Evolutionary conservation across 2,797 vertebrate genomes (phyloP).

Genomic region (Xerus rutilus): DNA sequence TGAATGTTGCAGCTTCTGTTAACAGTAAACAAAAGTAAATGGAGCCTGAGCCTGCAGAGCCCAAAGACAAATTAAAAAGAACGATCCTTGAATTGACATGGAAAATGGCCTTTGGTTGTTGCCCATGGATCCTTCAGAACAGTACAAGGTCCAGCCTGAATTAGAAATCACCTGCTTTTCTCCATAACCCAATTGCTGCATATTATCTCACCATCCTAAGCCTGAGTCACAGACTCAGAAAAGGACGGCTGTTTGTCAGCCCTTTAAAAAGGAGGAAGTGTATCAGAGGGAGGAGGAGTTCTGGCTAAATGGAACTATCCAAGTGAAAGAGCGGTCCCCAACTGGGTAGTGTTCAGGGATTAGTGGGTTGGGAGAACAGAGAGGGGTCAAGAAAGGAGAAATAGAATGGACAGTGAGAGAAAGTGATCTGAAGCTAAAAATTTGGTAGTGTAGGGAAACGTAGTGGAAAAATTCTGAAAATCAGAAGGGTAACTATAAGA

Average conservation of each 20-base stretch:
- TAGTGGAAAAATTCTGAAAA: slow-evolving; percentile 54
- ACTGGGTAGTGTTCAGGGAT: slow-evolving; percentile 81
- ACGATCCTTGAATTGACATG: slow-evolving; percentile 50
- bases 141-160: background rate
- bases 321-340: slow-evolving; percentile 75
- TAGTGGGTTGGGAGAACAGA: slow-evolving; percentile 79
- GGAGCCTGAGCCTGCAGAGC: slow-evolving; percentile 49
- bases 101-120: slow-evolving; percentile 70
- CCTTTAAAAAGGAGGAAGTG: slow-evolving; percentile 80
- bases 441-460: background rate
- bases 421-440: slow-evolving; percentile 71
- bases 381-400: slow-evolving; percentile 78
- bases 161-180: slow-evolving; percentile 64
- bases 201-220: slow-evolving; percentile 68
- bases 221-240: slow-evolving; percentile 68
- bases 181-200: slow-evolving; percentile 56
- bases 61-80: slow-evolving; percentile 72
- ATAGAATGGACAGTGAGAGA: slow-evolving; percentile 75
- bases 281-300: slow-evolving; percentile 70
- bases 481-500: slow-evolving; percentile 18
- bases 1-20: slow-evolving; percentile 80
- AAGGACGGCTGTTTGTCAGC: slow-evolving; percentile 76
- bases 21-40: slow-evolving; percentile 82
- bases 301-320: slow-evolving; percentile 75
- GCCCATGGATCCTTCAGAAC: slow-evolving; percentile 50